phyloP scores from a whole-genome alignment of 2,113 vertebrate species.

The Micronycteris hirsuta region DNA sequence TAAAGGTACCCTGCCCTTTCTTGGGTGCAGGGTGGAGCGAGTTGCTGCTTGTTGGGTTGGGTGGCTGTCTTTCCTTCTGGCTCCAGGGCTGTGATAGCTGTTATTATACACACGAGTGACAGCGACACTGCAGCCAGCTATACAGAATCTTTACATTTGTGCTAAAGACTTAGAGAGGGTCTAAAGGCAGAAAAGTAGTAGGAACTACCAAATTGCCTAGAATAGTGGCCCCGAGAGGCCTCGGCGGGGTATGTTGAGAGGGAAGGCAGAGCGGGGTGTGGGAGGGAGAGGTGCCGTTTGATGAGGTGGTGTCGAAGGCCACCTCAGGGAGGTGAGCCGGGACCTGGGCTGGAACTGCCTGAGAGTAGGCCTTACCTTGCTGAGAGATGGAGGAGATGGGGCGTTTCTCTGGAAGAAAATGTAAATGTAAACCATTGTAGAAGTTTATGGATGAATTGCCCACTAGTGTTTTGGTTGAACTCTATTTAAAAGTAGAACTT shows the following conservation, averaged over 20 bases:
- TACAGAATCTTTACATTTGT: not conserved
- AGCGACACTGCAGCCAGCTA: not conserved
- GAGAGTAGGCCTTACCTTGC: not conserved
- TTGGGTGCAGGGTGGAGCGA: not conserved
- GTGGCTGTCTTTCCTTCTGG: not conserved
- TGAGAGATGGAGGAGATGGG: not conserved
- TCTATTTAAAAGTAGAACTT: constrained; percentile 23
- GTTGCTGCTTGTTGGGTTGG: not conserved
- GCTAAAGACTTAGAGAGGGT: not conserved
- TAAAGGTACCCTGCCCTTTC: not conserved
- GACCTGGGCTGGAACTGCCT: not conserved
- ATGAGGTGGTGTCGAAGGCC: not conserved
- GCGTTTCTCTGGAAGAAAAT: not conserved
- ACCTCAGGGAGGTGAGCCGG: not conserved
- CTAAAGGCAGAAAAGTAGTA: not conserved
- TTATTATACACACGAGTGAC: not conserved
- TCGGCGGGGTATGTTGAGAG: not conserved
- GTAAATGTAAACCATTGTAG: not conserved
- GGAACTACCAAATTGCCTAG: not conserved
- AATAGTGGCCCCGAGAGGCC: not conserved
- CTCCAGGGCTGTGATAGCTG: not conserved
- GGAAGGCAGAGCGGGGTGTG: not conserved
- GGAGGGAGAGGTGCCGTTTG: not conserved
- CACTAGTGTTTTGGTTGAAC: not conserved
- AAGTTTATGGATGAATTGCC: not conserved